These are phyloP conservation scores for Anoplolepis gracilipes DNA, from an alignment of 1,140 invertebrate genomes.

Conservation along the genomic window DNA sequence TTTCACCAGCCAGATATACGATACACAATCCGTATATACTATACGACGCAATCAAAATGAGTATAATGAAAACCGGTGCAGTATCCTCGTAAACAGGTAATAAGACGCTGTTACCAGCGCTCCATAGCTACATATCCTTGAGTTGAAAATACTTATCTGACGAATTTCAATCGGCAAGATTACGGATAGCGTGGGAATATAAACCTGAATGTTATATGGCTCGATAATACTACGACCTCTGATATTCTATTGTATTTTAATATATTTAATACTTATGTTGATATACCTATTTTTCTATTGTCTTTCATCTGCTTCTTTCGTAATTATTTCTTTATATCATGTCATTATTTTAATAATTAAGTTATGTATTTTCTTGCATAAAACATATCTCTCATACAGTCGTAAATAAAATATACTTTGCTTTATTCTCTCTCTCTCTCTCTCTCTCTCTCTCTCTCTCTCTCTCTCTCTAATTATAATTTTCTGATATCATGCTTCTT, in stretches of 20 bases:
- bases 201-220: not conserved
- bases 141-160: slow-evolving; percentile 52
- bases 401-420: slow-evolving; percentile 7
- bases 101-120: slow-evolving; percentile 22
- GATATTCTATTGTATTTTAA: slow-evolving; percentile 55
- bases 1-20: slow-evolving; percentile 35
- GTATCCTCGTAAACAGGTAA: slow-evolving; percentile 55
- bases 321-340: slow-evolving; percentile 16
- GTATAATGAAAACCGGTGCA: slow-evolving; percentile 41
- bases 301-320: not conserved
- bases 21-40: slow-evolving; percentile 58
- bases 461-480: not conserved
- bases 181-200: slow-evolving; percentile 26
- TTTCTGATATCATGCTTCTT: slow-evolving; percentile 5
- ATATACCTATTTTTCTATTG: not conserved
- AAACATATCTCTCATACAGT: too few species aligned
- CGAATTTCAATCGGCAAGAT: slow-evolving; percentile 52
- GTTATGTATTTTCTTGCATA: not conserved
- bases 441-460: not conserved
- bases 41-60: slow-evolving; percentile 52
- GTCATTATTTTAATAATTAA: slow-evolving; percentile 21
- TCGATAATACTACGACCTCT: slow-evolving; percentile 23
- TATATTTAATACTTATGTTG: slow-evolving; percentile 22
- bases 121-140: slow-evolving; percentile 15
- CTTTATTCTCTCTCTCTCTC: not conserved